A percentile compares a stretch with the other conserved stretches of the same genome.
These are phyloP conservation scores for Labeo catla DNA, from an alignment of 2,113 vertebrate genomes.

Conservation along the genomic window DNA sequence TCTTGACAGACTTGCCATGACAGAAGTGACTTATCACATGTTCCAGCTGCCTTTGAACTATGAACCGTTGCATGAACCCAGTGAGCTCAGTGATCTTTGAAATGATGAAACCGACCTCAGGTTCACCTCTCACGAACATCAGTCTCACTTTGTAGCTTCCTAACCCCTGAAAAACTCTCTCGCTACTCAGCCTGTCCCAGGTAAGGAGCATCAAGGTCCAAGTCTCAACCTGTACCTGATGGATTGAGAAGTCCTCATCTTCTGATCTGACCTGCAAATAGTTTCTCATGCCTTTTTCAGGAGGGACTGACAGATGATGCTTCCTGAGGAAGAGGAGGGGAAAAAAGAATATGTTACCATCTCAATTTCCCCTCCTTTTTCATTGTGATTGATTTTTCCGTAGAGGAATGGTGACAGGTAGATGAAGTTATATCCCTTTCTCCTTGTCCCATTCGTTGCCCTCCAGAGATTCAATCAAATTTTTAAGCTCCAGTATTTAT, in stretches of 20 bases:
- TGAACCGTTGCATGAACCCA: slow-evolving; percentile 6
- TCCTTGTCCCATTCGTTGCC: slow-evolving; percentile 45
- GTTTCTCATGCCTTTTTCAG: slow-evolving; percentile 27
- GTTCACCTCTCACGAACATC: background rate
- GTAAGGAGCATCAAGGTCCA: background rate
- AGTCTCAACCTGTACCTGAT: background rate
- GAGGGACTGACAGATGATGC: slow-evolving; percentile 47
- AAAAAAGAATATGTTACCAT: slow-evolving; percentile 41
- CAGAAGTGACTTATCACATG: slow-evolving; percentile 32
- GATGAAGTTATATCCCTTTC: slow-evolving; percentile 58
- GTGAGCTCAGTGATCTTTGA: background rate
- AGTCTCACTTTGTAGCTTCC: background rate
- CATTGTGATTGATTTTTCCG: slow-evolving; percentile 54
- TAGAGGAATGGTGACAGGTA: slow-evolving; percentile 52
- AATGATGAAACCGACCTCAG: background rate
- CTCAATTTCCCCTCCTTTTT: slow-evolving; percentile 47
- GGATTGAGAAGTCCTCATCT: slow-evolving; percentile 44
- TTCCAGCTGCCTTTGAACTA: slow-evolving; percentile 6
- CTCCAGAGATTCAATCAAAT: slow-evolving; percentile 53
- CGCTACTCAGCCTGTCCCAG: background rate
- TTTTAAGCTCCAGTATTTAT: slow-evolving; percentile 54
- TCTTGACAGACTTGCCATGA: slow-evolving; percentile 16
- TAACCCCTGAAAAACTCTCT: background rate
- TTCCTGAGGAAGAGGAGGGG: slow-evolving; percentile 29
- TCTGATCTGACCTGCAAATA: slow-evolving; percentile 36